phyloP scores from a whole-genome alignment of 2,888 invertebrate species.

The Scaptomyza caliginosa region DNA sequence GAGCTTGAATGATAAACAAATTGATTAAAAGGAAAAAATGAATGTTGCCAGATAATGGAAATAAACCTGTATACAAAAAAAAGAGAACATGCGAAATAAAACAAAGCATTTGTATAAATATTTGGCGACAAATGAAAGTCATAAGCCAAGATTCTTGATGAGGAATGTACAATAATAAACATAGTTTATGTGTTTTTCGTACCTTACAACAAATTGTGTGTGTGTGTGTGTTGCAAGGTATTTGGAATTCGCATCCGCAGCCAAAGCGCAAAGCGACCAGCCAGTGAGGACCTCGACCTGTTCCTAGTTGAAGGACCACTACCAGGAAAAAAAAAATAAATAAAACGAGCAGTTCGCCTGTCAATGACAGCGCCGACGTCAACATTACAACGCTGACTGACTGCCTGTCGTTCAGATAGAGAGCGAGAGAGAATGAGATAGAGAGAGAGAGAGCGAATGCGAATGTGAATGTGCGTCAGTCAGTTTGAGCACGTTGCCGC shows the following conservation, averaged over 20 bases:
- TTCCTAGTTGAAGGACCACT: neutral
- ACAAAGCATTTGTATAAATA: constrained; percentile 3
- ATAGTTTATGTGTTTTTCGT: neutral
- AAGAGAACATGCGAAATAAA: constrained; percentile 1
- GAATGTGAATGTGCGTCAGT: constrained; percentile 76
- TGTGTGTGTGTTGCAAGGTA: constrained; percentile 33
- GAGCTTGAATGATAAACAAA: no score
- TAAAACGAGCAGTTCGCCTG: constrained; percentile 41
- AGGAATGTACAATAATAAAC: constrained; percentile 11
- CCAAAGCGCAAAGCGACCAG: constrained; percentile 8
- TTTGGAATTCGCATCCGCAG: constrained; percentile 44
- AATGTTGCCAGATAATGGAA: neutral
- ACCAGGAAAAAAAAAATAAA: neutral
- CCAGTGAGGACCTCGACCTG: neutral
- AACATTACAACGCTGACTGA: constrained; percentile 34
- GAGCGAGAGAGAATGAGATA: neutral
- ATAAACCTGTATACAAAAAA: neutral
- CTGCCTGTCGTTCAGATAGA: constrained; percentile 56
- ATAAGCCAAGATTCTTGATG: neutral
- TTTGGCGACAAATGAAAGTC: neutral
- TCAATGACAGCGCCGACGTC: constrained; percentile 65
- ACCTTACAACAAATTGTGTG: neutral
- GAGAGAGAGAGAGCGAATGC: constrained; percentile 29
- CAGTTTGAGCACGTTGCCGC: constrained; percentile 67
- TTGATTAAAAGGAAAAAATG: no score